phyloP scores from a whole-genome alignment of 2,797 vertebrate genomes.

The Lepidocolaptes lacrymiger region DNA sequence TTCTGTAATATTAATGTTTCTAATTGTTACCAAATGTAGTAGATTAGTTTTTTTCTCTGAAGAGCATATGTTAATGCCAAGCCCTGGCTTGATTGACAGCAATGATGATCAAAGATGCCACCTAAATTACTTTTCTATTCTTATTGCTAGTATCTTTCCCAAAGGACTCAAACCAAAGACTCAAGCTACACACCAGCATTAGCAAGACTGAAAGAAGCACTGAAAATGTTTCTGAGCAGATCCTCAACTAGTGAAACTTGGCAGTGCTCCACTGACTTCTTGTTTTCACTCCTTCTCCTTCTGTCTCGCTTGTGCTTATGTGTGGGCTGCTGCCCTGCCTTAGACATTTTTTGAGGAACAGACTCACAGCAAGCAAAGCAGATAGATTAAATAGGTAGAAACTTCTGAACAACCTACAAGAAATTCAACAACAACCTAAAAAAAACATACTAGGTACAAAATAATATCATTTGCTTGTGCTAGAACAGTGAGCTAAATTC shows the following conservation, averaged over 20 bases:
- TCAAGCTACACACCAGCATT: slow-evolving; percentile 31
- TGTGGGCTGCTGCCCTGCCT: slow-evolving; percentile 67
- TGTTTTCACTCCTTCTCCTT: slow-evolving; percentile 68
- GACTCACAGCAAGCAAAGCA: slow-evolving; percentile 51
- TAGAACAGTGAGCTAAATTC: background rate
- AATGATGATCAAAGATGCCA: slow-evolving; percentile 60
- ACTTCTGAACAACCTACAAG: slow-evolving; percentile 33
- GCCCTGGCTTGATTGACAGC: slow-evolving; percentile 48
- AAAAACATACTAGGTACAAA: slow-evolving; percentile 35
- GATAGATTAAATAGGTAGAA: slow-evolving; percentile 64
- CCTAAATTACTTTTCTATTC: slow-evolving; percentile 65
- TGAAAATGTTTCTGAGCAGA: slow-evolving; percentile 63
- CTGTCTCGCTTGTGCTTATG: slow-evolving; percentile 66
- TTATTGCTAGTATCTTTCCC: slow-evolving; percentile 55
- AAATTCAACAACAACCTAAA: slow-evolving; percentile 35
- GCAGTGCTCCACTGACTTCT: slow-evolving; percentile 60
- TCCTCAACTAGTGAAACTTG: slow-evolving; percentile 61
- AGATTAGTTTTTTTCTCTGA: slow-evolving; percentile 63
- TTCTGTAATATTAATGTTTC: slow-evolving; percentile 45
- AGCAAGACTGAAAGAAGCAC: slow-evolving; percentile 59
- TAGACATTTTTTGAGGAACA: slow-evolving; percentile 59
- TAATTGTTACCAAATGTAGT: slow-evolving; percentile 64
- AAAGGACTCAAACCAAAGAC: slow-evolving; percentile 54
- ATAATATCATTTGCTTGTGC: slow-evolving; percentile 26
- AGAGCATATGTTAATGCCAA: slow-evolving; percentile 67